Evolutionary conservation across 2,113 vertebrate genomes (phyloP).

Genomic region (Thalassoma bifasciatum): DNA sequence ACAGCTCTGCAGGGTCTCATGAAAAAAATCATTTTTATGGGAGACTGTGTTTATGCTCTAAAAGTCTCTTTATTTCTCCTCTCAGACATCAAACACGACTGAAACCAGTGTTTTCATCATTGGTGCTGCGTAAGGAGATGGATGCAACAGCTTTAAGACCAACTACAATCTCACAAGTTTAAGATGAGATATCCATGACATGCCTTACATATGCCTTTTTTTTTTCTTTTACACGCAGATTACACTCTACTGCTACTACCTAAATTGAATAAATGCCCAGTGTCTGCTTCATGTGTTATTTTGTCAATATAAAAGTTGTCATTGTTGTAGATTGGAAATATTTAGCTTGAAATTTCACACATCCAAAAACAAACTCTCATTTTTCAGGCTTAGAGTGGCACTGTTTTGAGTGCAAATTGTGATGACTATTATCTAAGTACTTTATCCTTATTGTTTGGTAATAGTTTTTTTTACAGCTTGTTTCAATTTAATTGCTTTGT

Average conservation of each 20-base stretch:
- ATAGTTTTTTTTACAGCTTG: neutral
- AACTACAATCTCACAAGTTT: neutral
- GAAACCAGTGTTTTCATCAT: neutral
- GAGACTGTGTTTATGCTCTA: conserved; percentile 18
- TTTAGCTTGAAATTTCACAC: no score
- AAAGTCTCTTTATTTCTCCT: conserved; percentile 1
- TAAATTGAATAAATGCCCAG: neutral
- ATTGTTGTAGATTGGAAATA: no score
- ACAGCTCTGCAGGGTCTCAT: conserved; percentile 6
- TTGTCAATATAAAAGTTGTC: neutral
- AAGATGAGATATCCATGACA: neutral
- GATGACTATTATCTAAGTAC: no score
- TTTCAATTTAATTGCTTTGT: neutral
- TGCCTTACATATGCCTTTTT: neutral
- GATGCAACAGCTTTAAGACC: no score
- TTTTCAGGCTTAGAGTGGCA: neutral
- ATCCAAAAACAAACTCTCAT: no score
- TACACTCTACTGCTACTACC: neutral
- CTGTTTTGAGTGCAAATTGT: no score
- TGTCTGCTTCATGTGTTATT: neutral
- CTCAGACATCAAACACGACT: neutral
- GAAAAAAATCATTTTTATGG: conserved; percentile 39
- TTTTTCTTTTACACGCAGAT: neutral
- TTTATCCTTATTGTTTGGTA: neutral
- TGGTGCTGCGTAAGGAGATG: neutral